phyloP scores from a whole-genome alignment of 2,888 invertebrate genomes.

The Drosophila multiciliata region DNA sequence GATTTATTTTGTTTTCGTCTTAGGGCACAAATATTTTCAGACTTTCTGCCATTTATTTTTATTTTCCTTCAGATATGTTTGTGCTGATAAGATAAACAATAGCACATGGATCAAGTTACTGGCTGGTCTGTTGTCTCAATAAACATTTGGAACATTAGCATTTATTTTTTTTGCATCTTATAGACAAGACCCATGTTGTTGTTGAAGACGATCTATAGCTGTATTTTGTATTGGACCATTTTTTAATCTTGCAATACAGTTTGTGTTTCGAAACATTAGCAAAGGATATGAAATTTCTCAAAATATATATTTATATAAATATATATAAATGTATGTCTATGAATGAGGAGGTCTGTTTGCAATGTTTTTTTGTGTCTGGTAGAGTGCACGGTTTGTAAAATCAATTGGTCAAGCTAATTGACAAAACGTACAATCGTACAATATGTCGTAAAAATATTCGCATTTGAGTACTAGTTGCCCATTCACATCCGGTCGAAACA shows the following conservation, averaged over 20 bases:
- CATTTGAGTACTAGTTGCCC: constrained; percentile 30
- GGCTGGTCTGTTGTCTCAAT: constrained; percentile 52
- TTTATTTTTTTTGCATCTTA: constrained; percentile 7
- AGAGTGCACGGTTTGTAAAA: constrained; percentile 21
- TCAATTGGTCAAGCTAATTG: constrained; percentile 48
- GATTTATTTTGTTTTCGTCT: constrained; percentile 45
- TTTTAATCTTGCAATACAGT: neutral
- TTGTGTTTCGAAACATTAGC: neutral
- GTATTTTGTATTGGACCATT: neutral
- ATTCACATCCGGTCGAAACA: constrained; percentile 49
- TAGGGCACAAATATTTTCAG: constrained; percentile 48
- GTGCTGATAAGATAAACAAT: constrained; percentile 64
- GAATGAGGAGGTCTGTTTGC: constrained; percentile 14
- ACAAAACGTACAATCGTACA: constrained; percentile 20
- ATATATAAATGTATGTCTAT: too few relatives aligned
- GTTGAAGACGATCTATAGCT: neutral
- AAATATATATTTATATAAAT: neutral
- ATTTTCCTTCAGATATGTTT: constrained; percentile 44
- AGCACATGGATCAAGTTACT: constrained; percentile 52
- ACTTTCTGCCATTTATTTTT: constrained; percentile 17
- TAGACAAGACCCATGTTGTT: constrained; percentile 21
- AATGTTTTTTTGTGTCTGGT: constrained; percentile 2
- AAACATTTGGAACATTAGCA: constrained; percentile 45
- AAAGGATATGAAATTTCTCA: neutral
- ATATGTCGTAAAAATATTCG: constrained; percentile 43